Conservation (phyloP, 2,113 vertebrate species). For the Myiopsitta monachus region DNA sequence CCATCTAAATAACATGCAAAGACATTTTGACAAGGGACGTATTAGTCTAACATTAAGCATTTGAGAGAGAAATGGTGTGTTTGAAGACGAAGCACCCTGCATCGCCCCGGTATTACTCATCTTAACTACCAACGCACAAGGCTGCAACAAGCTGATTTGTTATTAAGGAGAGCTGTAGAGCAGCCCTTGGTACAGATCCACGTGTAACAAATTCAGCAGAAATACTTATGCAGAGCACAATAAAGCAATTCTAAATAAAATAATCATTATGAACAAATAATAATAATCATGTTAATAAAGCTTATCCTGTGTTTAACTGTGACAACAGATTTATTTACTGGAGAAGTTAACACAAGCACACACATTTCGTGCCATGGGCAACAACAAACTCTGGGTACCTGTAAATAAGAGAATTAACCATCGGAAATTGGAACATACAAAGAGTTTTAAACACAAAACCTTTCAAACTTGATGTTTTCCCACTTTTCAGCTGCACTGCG, state of each 20-base stretch:
- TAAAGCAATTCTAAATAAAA: background rate
- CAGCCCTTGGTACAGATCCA: background rate
- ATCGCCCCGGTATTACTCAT: background rate
- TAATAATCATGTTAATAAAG: background rate
- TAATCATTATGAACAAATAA: background rate
- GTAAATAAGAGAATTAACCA: background rate
- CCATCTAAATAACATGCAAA: constrained; percentile 48
- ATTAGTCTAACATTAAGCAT: constrained; percentile 4
- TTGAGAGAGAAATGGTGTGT: background rate
- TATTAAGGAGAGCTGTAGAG: background rate
- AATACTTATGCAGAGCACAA: background rate
- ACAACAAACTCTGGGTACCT: background rate
- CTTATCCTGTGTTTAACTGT: background rate
- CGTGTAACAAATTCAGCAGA: background rate
- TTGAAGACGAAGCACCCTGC: background rate
- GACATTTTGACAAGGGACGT: constrained; percentile 41
- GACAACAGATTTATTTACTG: background rate
- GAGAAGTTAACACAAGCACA: background rate
- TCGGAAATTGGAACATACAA: background rate
- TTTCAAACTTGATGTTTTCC: background rate
- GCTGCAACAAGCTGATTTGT: background rate
- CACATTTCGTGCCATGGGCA: background rate
- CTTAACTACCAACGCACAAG: background rate
- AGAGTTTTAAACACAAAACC: background rate
- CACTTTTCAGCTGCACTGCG: background rate